These are phyloP conservation scores for Rhabdornis inornatus DNA, from an alignment of 2,113 vertebrate genomes.

Conservation along the genomic window DNA sequence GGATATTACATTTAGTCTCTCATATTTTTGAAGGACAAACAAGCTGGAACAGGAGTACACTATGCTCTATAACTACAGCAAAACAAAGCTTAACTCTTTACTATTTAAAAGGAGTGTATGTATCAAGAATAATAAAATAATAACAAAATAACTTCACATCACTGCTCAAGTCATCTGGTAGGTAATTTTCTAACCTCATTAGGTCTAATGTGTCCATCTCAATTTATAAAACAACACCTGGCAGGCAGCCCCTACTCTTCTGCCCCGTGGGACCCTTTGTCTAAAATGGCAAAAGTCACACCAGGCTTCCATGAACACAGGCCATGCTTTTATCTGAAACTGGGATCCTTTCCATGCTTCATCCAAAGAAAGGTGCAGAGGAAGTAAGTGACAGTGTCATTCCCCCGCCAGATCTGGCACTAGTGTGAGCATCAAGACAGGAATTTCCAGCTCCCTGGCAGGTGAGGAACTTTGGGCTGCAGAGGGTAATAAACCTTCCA, in stretches of 20 bases:
- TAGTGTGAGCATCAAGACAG: neutral
- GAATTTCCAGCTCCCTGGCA: conserved; percentile 13
- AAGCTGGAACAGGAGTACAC: neutral
- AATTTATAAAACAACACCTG: neutral
- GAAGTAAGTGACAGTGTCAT: neutral
- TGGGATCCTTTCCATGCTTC: accelerated
- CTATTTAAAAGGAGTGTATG: neutral
- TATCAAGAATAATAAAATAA: neutral
- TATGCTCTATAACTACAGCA: neutral
- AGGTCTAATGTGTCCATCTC: neutral
- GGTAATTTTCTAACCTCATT: neutral
- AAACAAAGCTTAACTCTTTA: neutral
- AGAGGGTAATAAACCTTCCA: neutral
- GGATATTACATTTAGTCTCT: neutral
- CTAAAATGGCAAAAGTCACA: neutral
- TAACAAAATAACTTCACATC: neutral
- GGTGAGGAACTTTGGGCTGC: neutral
- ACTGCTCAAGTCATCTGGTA: neutral
- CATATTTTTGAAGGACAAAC: neutral
- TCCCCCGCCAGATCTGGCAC: neutral
- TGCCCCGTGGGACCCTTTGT: neutral
- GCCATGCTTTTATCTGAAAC: neutral
- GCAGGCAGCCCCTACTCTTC: neutral
- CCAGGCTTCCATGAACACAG: neutral
- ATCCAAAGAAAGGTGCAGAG: neutral